Evolutionary conservation across 2,888 invertebrate species (phyloP), one percentile per base, ranked within the genome.

Genomic region (Lasioglossum malachurum): DNA sequence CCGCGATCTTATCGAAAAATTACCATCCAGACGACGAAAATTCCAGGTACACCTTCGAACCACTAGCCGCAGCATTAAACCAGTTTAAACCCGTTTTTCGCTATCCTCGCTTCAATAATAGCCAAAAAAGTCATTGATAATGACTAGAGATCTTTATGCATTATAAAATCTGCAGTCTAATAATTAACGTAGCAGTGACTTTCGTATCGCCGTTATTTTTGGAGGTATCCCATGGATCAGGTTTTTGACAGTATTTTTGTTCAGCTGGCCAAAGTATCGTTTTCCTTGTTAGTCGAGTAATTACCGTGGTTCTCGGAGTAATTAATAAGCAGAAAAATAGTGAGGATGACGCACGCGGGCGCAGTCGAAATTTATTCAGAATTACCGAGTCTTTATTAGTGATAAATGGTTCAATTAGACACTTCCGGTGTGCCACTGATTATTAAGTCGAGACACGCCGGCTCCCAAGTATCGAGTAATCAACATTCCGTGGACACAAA

Each of bases 401-500:
- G 81, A 74, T 86, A 84, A 86, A 80, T 53, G 76, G 35, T 53
- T 76, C 78, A 87, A 85, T 89, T 89, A 80, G 82, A 74, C 78
- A 85, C 83, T 89, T 87, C 80, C 88, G 81, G 81, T 75, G 49
- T 82, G 80, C 81, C 60, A 49, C 79, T 73, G 82, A 83, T 83
- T 78, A 80, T 73, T 75, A 46, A 57, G 77, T 69, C 78, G 38
- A 77, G 87, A 87, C 84, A 82, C 75, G 78, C 82, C 75, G 85
- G 78, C 80, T 23, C 80, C 84, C 89, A 35, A 83, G 89, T 85
- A 87, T 89, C 83, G 82, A 78, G 86, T 78, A 88, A 89, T 89
- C 88, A 86, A 86, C 87, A 89, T 89, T 89, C 86, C 86, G 44
- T 16, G 73, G 75, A 69, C 81, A 79, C 64, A 86, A 86, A 89